Evolutionary conservation across 35 echinoderm and acorn worm species (phyloP), one percentile per base, ranked within the genome.

Genomic region (Stichopus chloronotus): DNA sequence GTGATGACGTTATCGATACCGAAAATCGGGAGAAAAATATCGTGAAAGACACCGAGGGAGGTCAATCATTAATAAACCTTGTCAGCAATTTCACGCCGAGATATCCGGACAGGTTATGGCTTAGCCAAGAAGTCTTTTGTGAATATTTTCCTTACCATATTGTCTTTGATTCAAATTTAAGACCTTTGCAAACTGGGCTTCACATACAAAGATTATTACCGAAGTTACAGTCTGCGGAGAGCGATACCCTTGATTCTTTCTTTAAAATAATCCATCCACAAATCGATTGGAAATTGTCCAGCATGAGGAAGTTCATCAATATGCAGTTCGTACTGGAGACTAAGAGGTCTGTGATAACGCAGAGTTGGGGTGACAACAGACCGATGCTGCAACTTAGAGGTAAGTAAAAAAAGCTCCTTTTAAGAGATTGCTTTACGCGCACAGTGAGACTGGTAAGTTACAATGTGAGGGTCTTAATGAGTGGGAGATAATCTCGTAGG

Each of bases 251-350:
- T 13, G 69, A 93, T 59, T 61, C 72, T 79, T 95, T 96, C 84
- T 99, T 99, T 76, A 93, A 95, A 80, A 90, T 99, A 53, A 91
- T 99, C 81, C 97, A 99, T 93, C 97, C 97, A 14, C 97, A 99
- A 79, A 95, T 99, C 56, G 97, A 99, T 72, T 96, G 93, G 97
- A 94, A 91, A n/a, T 81, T 99, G 20, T 69, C 74, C 8, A 99
- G 97, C 79, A 96, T 99, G 56, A 87, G 79, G n/a, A 99, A 99
- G 72, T 99, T 99, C 68, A 96, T 96, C 55, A 99, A 99, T 86
- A 96, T 96, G 97, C 95, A 96, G 59, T 99, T 99, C 78, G 95
- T 99, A 5, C 83, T 99, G 63, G 94, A 99, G 79, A 99, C 97
- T 14, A 99, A 94, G 83, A 80, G 95, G 69, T 89, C 84, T 25